Evolutionary conservation across 1,140 invertebrate species (phyloP), one percentile per base, ranked within the genome.

Genomic region (Drosophila kikkawai): DNA sequence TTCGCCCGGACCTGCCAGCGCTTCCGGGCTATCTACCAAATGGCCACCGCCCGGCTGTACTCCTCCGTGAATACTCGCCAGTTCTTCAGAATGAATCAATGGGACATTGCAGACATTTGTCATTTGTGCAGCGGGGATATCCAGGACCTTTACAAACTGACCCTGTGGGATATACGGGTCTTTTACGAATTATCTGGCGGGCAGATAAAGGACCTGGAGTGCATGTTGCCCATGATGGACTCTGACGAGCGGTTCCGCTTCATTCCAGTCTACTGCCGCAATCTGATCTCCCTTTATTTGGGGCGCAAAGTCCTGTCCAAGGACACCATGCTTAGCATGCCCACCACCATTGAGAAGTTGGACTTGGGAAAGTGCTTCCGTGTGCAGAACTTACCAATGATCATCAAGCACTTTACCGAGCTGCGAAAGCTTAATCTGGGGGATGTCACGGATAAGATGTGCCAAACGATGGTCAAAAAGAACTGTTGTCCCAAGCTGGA

Each of bases 81-180:
- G 1, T 75, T 91, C 5, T 17, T 53, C 4, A 7, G 7, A 0
- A 44, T 86, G 69, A 90, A 84, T 0, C 26, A 71, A 4, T 91
- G 90, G 32, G 50, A 51, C 29, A 51, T 51, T 17, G 9, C 6
- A 4, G 50, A 51, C 11, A 32, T 51, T 51, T 51, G 50, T 29
- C 29, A 34, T 7, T 32, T 17, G 32, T 51, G 50, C 0, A 36
- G 29, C 9, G 29, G 50, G 1, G 50, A 34, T 12, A 34, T 34
- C 6, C n/a, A 51, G 32, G 48, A 51, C 11, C n/a, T 91, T 4
- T n/a, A 48, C 4, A 8, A 15, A 0, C 37, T 91, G 67, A 91
- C 88, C 0, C 32, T 77, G 6, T 91, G 90, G 84, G 82, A 91
- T 13, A 47, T 84, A 8, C 77, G 66, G 0, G 75, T 83, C 7